Evolutionary conservation across 2,797 vertebrate species (phyloP).

Genomic region (Sebastes diploproa): DNA sequence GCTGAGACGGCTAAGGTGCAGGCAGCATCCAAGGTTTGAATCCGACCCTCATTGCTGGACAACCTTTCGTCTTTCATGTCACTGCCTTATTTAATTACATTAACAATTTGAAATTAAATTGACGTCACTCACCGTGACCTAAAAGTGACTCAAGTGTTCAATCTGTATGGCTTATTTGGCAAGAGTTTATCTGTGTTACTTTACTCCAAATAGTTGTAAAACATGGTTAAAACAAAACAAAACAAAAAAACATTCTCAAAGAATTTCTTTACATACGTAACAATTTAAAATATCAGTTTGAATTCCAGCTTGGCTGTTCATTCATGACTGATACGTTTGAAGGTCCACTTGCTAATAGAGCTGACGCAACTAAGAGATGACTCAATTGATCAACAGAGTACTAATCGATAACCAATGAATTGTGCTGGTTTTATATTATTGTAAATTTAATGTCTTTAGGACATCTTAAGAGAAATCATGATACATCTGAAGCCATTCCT

Average conservation of each 20-base stretch:
- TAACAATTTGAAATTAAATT: neutral
- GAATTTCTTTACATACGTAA: neutral
- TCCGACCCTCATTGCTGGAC: neutral
- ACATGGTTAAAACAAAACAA: neutral
- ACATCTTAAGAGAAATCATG: neutral
- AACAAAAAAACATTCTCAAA: neutral
- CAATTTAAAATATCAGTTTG: neutral
- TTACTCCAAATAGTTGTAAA: neutral
- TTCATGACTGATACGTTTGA: neutral
- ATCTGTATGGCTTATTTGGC: conserved; percentile 15
- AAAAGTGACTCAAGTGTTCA: conserved; percentile 9
- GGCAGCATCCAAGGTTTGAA: neutral
- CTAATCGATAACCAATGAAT: neutral
- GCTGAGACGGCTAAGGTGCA: neutral
- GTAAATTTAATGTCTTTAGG: neutral
- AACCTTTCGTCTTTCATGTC: neutral
- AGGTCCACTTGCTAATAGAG: neutral
- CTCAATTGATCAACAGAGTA: neutral
- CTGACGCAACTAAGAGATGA: neutral
- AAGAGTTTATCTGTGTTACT: neutral
- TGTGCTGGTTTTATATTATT: neutral
- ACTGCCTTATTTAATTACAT: neutral
- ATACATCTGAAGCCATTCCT: neutral
- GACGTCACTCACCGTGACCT: neutral
- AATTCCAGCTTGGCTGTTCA: neutral